Conservation (phyloP, 2,113 vertebrate genomes). For the Columbina picui region DNA sequence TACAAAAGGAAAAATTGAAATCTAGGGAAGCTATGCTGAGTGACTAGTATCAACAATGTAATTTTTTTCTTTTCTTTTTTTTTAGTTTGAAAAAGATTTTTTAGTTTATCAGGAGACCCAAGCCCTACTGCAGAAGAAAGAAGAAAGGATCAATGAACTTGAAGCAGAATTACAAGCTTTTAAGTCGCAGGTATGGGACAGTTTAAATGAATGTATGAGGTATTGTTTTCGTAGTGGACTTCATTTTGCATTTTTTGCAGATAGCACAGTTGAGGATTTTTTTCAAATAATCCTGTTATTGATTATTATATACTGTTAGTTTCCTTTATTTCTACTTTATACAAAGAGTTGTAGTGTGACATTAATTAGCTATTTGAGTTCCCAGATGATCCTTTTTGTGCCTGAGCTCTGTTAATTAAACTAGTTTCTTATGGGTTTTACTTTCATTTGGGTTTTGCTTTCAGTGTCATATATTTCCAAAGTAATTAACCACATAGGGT, state of each 20-base stretch:
- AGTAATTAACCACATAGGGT: constrained; percentile 75
- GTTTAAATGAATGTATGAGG: not conserved
- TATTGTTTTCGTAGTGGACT: not conserved
- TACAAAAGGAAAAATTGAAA: not conserved
- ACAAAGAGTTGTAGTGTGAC: constrained; percentile 2
- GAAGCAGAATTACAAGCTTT: constrained; percentile 88
- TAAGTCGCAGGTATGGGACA: constrained; percentile 86
- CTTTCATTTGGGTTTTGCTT: constrained; percentile 68
- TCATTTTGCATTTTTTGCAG: not conserved
- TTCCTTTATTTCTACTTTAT: constrained; percentile 36
- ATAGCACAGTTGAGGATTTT: not conserved
- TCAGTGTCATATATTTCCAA: constrained; percentile 63
- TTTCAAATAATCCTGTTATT: not conserved
- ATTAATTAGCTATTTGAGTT: constrained; percentile 49
- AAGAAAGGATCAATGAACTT: constrained; percentile 88
- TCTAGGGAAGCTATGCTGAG: not conserved
- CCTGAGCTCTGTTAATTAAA: constrained; percentile 61
- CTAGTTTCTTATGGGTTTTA: not conserved
- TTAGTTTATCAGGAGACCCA: constrained; percentile 90
- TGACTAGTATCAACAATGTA: not conserved
- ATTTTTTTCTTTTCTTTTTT: not conserved
- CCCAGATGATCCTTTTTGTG: constrained; percentile 33
- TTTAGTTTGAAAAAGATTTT: constrained; percentile 94
- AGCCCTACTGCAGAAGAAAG: constrained; percentile 85
- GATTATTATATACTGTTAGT: constrained; percentile 12